These are phyloP conservation scores for Drosophila falleni DNA, from an alignment of 2,888 invertebrate species.

Conservation along the genomic window DNA sequence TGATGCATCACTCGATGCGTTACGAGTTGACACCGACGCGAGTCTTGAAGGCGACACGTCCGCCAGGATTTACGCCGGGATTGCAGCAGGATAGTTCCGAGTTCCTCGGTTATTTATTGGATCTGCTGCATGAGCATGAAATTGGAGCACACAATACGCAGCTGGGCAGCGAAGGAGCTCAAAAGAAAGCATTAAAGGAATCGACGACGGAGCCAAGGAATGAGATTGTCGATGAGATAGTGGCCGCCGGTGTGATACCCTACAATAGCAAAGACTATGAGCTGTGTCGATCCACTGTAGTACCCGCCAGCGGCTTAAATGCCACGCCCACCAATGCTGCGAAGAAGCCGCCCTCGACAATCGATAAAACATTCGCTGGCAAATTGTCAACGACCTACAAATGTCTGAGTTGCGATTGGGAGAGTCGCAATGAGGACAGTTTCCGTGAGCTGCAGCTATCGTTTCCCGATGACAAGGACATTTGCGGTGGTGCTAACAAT, in stretches of 20 bases:
- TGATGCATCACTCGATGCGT: slow-evolving; percentile 89
- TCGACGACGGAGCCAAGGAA: neutral
- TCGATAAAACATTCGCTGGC: slow-evolving; percentile 91
- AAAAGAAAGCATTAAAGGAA: slow-evolving; percentile 26
- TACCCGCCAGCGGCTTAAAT: neutral
- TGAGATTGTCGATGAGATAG: slow-evolving; percentile 50
- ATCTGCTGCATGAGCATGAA: slow-evolving; percentile 90
- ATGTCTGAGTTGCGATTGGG: slow-evolving; percentile 90
- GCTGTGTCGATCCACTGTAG: slow-evolving; percentile 34
- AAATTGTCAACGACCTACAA: slow-evolving; percentile 90
- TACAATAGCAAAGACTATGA: slow-evolving; percentile 62
- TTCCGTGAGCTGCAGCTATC: slow-evolving; percentile 93
- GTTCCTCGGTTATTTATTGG: slow-evolving; percentile 89
- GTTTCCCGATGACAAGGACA: slow-evolving; percentile 88
- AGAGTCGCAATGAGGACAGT: slow-evolving; percentile 91
- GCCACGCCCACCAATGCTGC: slow-evolving; percentile 51
- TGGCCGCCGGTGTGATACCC: slow-evolving; percentile 63
- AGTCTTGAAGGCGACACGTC: slow-evolving; percentile 90
- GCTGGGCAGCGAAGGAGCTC: slow-evolving; percentile 15
- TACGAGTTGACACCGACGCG: slow-evolving; percentile 90
- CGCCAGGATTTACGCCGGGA: slow-evolving; percentile 91
- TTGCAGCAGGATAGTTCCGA: slow-evolving; percentile 96
- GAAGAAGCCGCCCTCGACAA: slow-evolving; percentile 74
- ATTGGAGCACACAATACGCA: slow-evolving; percentile 61
- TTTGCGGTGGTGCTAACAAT: slow-evolving; percentile 81